Evolutionary conservation across 2,888 invertebrate genomes (phyloP).

Genomic region (Ecliptopera silaceata): DNA sequence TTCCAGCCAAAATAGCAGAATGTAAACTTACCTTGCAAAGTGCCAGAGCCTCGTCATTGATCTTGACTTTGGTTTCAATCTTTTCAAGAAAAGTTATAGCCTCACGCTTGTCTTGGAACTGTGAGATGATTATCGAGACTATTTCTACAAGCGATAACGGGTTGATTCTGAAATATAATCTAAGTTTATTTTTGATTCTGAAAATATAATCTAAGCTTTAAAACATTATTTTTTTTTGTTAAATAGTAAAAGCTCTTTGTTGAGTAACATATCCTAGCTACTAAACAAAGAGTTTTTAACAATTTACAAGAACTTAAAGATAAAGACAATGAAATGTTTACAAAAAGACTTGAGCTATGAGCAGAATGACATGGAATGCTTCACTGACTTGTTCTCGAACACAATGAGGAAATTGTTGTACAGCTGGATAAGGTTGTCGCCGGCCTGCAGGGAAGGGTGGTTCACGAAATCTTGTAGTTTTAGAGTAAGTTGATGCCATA

Average conservation of each 20-base stretch:
- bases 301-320: too few species aligned
- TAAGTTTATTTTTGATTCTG: too few species aligned
- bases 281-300: too few species aligned
- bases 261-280: too few species aligned
- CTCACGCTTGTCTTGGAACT: slow-evolving; percentile 91
- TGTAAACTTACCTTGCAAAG: slow-evolving; percentile 86
- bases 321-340: too few species aligned
- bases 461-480: slow-evolving; percentile 91
- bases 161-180: slow-evolving; percentile 80
- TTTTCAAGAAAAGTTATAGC: slow-evolving; percentile 95
- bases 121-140: slow-evolving; percentile 88
- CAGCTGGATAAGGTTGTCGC: slow-evolving; percentile 90
- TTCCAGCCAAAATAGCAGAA: too few species aligned
- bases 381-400: slow-evolving; percentile 96
- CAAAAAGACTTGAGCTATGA: neutral
- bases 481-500: slow-evolving; percentile 98
- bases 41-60: slow-evolving; percentile 93
- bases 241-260: too few species aligned
- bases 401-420: slow-evolving; percentile 96
- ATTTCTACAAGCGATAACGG: slow-evolving; percentile 96
- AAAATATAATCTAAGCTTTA: too few species aligned
- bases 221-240: too few species aligned
- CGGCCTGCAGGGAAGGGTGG: slow-evolving; percentile 88
- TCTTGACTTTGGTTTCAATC: slow-evolving; percentile 92
- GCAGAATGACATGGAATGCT: neutral